Evolutionary conservation across 2,888 invertebrate genomes (phyloP).

Genomic region (Aspidiotus rigidus): DNA sequence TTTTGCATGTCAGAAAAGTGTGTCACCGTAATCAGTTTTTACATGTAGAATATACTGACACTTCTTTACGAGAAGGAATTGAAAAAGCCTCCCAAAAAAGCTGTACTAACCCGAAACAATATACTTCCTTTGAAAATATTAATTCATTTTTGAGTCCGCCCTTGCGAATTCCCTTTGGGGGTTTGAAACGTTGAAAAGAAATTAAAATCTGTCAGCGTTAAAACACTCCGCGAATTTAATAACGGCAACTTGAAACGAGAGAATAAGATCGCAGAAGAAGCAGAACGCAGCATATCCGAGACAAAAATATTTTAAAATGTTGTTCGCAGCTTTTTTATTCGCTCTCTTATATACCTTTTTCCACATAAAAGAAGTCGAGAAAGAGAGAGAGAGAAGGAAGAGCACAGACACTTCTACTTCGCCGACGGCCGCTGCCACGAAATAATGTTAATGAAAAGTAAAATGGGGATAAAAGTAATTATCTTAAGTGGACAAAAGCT

Average conservation of each 20-base stretch:
- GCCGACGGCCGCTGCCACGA: background rate
- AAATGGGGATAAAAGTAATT: background rate
- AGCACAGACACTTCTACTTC: background rate
- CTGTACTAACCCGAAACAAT: too few relatives aligned
- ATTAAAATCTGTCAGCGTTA: slow-evolving; percentile 2
- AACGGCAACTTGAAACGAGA: background rate
- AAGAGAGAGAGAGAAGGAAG: background rate
- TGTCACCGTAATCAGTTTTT: too few relatives aligned
- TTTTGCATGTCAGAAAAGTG: too few relatives aligned
- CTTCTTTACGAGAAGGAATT: too few relatives aligned
- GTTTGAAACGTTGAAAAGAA: slow-evolving; percentile 2
- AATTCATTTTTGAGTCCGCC: background rate
- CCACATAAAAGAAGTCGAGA: too few relatives aligned
- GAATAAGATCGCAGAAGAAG: background rate
- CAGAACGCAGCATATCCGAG: background rate
- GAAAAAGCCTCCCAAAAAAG: too few relatives aligned
- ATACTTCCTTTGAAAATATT: too few relatives aligned
- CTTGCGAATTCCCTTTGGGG: background rate
- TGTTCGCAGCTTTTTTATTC: too few relatives aligned
- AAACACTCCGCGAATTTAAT: slow-evolving; percentile 4
- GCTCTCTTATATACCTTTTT: too few relatives aligned
- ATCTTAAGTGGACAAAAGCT: slow-evolving; percentile 11
- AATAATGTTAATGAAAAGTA: slow-evolving; percentile 12
- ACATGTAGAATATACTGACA: too few relatives aligned
- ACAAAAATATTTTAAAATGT: too few relatives aligned